Conservation (phyloP, 2,113 vertebrate species). For the Neodontobutis hainanensis region DNA sequence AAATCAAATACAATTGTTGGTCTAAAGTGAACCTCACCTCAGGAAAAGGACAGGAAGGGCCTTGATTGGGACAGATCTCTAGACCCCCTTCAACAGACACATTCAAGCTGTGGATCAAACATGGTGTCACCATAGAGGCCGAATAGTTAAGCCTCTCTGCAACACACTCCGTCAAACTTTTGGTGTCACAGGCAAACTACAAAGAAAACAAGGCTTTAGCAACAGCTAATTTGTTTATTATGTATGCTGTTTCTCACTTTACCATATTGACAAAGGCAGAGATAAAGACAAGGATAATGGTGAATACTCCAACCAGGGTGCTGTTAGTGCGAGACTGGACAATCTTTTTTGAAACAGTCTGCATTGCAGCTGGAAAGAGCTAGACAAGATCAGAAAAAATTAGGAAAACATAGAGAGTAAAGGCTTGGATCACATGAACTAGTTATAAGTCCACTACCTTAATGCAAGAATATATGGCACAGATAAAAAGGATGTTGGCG, state of each 20-base stretch:
- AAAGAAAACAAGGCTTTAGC: background rate
- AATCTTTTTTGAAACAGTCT: slow-evolving; percentile 87
- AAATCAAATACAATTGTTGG: background rate
- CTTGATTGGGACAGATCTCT: slow-evolving; percentile 81
- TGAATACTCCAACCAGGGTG: slow-evolving; percentile 88
- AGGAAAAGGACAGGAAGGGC: slow-evolving; percentile 88
- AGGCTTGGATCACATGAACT: background rate
- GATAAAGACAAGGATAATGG: slow-evolving; percentile 89
- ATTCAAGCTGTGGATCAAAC: slow-evolving; percentile 87
- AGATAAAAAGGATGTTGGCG: slow-evolving; percentile 86
- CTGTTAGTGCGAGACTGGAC: slow-evolving; percentile 91
- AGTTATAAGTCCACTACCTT: slow-evolving; percentile 76
- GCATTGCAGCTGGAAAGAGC: slow-evolving; percentile 88
- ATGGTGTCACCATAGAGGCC: slow-evolving; percentile 81
- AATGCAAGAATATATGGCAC: slow-evolving; percentile 90
- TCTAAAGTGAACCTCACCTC: slow-evolving; percentile 79
- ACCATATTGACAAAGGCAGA: slow-evolving; percentile 94
- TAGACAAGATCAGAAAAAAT: slow-evolving; percentile 40
- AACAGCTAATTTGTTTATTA: too few species aligned
- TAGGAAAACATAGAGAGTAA: background rate
- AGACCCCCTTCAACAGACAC: slow-evolving; percentile 80
- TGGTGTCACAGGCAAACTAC: slow-evolving; percentile 90
- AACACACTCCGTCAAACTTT: slow-evolving; percentile 82
- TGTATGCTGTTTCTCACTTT: background rate
- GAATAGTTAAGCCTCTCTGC: slow-evolving; percentile 85